Conservation (phyloP, 2,888 invertebrate species). For the Oligia fasciuncula region DNA sequence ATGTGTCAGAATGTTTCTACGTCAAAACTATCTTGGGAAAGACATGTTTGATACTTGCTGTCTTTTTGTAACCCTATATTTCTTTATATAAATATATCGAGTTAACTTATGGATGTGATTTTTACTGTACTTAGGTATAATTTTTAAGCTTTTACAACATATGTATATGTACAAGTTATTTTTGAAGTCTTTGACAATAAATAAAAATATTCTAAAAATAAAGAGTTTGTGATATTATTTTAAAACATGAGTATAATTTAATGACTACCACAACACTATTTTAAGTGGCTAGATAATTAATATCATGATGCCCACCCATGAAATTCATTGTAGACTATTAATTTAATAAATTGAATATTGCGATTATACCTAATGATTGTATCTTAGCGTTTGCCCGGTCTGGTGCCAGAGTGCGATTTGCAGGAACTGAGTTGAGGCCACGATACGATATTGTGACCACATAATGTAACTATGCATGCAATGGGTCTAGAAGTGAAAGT, state of each 20-base stretch:
- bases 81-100: slow-evolving; percentile 15
- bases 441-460: neutral
- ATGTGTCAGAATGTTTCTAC: slow-evolving; percentile 28
- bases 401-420: slow-evolving; percentile 35
- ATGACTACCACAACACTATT: slow-evolving; percentile 28
- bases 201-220: slow-evolving; percentile 26
- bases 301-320: slow-evolving; percentile 25
- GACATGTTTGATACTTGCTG: neutral
- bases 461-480: neutral
- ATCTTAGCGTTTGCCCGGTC: slow-evolving; percentile 3
- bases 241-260: slow-evolving; percentile 5
- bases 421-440: neutral
- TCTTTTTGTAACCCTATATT: neutral
- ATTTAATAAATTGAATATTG: slow-evolving; percentile 40
- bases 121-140: neutral
- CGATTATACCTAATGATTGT: slow-evolving; percentile 20
- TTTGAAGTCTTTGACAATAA: neutral
- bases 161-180: neutral
- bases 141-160: neutral
- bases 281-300: slow-evolving; percentile 45
- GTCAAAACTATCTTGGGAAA: slow-evolving; percentile 10
- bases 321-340: slow-evolving; percentile 52
- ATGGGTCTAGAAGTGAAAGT: no score
- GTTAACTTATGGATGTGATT: neutral
- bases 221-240: slow-evolving; percentile 19